Conservation (phyloP, 2,888 invertebrate species). For the Heliconius ismenius region DNA sequence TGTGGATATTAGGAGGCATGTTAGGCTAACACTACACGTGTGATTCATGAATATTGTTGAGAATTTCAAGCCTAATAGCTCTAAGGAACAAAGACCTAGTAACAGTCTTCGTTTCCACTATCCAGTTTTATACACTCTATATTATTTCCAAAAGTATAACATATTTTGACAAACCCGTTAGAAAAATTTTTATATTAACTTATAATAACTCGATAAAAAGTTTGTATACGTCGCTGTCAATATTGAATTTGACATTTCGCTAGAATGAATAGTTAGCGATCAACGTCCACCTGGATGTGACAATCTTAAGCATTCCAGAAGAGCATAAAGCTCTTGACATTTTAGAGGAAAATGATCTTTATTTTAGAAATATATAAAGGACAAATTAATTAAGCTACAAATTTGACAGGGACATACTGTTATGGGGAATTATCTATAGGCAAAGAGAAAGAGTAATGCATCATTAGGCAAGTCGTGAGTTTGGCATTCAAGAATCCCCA, state of each 20-base stretch:
- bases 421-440: slow-evolving; percentile 44
- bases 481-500: slow-evolving; percentile 56
- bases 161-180: neutral
- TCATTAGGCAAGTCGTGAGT: slow-evolving; percentile 59
- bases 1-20: slow-evolving; percentile 40
- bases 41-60: slow-evolving; percentile 44
- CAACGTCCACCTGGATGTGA: slow-evolving; percentile 48
- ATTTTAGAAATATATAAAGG: neutral
- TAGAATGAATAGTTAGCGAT: slow-evolving; percentile 48
- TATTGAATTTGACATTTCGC: slow-evolving; percentile 51
- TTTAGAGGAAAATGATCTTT: slow-evolving; percentile 15
- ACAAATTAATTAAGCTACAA: neutral
- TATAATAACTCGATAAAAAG: slow-evolving; percentile 6
- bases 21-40: slow-evolving; percentile 40
- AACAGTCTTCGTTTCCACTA: slow-evolving; percentile 1
- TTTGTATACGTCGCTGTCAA: slow-evolving; percentile 18
- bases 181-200: neutral
- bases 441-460: slow-evolving; percentile 58
- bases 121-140: neutral
- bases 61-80: slow-evolving; percentile 39
- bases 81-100: slow-evolving; percentile 33
- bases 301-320: slow-evolving; percentile 35
- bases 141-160: neutral
- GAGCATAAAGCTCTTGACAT: neutral
- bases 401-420: slow-evolving; percentile 22